Evolutionary conservation across 2,888 invertebrate species (phyloP), one percentile per base, ranked within the genome.

Genomic region (Endotricha flammealis): DNA sequence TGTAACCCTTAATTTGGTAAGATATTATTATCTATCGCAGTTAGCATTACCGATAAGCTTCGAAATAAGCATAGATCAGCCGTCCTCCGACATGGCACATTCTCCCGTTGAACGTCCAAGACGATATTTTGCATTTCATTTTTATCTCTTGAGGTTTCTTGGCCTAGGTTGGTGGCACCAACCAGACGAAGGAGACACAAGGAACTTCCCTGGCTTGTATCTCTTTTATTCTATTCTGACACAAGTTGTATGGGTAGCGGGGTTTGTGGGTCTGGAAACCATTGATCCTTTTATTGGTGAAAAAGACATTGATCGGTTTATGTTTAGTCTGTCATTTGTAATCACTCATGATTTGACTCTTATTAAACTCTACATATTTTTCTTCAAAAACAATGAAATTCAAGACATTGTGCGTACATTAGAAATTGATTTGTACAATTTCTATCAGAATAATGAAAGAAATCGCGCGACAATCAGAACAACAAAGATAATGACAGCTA

Each of bases 91-190:
- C 5, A 47, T 39, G 46, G 34, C 29, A 2, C 4, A 35, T 32
- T 16, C 43, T 17, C 14, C 44, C 32, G 27, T 27, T 7, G 29
- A 22, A 11, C 68, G 67, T 10, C 80, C 82, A 0, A 66, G 40
- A 13, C 65, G 68, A 11, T 85, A 79, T 45, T 86, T 86, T 46
- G 54, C 54, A 10, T 49, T 76, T 17, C 85, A 86, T 45, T 86
- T 59, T 40, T 39, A 48, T n/a, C 54, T 86, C 12, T 44, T 86
- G 3, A 64, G 86, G 33, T 70, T 75, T 33, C 55, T 85, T 3
- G 85, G 85, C 0, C 47, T 86, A 1, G 86, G 86, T 12, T 85
- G 85, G 86, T 86, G 85, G 85, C 86, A 86, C 45, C 71, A 78
- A 32, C 83, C 86, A 0, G 81, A 85, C 37, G 73, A 83, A 57